Base-by-base conservation (phyloP, 2,797 vertebrate genomes). In the Odontamblyopus lacepedii region DNA sequence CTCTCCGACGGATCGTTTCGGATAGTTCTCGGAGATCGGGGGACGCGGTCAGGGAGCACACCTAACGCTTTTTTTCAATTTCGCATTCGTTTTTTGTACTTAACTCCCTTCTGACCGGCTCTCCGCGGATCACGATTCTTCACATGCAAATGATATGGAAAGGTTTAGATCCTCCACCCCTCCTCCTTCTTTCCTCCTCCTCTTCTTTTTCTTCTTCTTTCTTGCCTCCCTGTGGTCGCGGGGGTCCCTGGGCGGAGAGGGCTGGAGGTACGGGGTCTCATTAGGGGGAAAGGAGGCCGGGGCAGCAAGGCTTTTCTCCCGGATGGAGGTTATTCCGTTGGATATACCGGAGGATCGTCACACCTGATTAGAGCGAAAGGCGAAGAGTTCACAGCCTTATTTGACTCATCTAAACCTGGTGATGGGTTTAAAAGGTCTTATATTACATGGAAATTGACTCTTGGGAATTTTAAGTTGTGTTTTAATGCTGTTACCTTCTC, bases 201-300 rank as follows among this genome's bases (percentile, higher is more conserved):
- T 38, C 35, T 8, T 35, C 41, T 48, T 48, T 48, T 48, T 15
- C 13, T 48, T 48, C 44, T 15, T 48, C 44, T 15, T 15, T 48
- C 44, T 48, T 0, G 44, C 44, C 44, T 48, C 44, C 16, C 44
- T 48, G 13, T 16, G 44, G 44, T 48, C 16, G 44, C 5, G 44
- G 44, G 5, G 44, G 44, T 48, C 44, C 44, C 44, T 16, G 44
- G 44, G 44, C 5, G 81, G 85, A 88, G 91, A 85, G 78, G 55
- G 86, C 84, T 83, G 74, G 68, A 78, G 84, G 88, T 89, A 88
- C 85, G 87, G 87, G 85, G 91, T 92, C 92, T 92, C 88, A 91
- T 94, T 93, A 93, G 93, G 88, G 88, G 91, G 91, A 92, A 91
- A 87, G 83, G 87, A 89, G 91, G 88, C 88, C 87, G 81, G 82